Conservation (phyloP, 2,113 vertebrate species). For the Ptyas mucosa region DNA sequence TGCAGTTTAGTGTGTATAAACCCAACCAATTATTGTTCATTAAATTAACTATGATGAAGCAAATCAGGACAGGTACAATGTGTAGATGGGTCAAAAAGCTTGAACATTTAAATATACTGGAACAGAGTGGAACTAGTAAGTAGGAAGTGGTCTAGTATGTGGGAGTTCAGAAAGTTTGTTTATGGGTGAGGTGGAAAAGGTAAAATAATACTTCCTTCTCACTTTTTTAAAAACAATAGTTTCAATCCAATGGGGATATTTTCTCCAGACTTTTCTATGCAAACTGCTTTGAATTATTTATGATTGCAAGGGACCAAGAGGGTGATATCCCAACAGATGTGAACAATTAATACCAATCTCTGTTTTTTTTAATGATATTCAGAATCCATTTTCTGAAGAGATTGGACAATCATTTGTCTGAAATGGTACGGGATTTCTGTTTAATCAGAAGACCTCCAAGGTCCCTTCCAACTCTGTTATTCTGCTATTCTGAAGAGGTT, state of each 20-base stretch:
- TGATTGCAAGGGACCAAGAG: background rate
- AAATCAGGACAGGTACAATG: background rate
- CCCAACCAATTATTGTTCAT: background rate
- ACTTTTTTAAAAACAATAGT: background rate
- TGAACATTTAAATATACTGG: background rate
- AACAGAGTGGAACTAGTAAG: background rate
- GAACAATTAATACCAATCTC: background rate
- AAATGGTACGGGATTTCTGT: background rate
- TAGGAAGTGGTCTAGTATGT: background rate
- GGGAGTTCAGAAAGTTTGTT: background rate
- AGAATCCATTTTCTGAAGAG: background rate
- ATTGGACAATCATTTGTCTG: background rate
- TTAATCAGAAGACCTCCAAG: background rate
- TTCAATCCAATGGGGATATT: background rate
- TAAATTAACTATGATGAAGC: background rate
- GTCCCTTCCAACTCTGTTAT: background rate
- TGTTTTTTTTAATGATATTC: background rate
- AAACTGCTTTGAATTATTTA: background rate
- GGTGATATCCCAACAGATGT: background rate
- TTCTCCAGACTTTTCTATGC: background rate
- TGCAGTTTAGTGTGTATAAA: background rate
- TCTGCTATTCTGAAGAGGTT: background rate
- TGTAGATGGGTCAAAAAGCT: background rate
- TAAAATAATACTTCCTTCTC: background rate
- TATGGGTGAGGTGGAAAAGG: background rate